A percentile compares a stretch with the other conserved stretches of the same genome.
phyloP scores from a whole-genome alignment of 2,113 vertebrate genomes.

The Baryphthengus martii region DNA sequence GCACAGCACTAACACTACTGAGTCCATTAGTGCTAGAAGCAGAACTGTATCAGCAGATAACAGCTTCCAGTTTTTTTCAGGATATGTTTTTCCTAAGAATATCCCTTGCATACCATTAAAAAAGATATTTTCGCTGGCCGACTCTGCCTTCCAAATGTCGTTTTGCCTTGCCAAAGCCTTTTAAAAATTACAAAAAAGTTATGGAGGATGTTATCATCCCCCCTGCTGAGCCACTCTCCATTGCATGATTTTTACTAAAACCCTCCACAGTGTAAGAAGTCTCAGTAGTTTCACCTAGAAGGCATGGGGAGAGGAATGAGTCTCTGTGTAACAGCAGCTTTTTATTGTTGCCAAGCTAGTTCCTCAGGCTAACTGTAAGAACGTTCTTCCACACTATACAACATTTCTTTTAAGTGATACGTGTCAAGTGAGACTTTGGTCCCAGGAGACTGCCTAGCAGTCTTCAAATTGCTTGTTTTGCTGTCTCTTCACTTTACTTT shows the following conservation, averaged over 20 bases:
- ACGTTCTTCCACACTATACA: constrained; percentile 42
- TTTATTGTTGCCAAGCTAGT: constrained; percentile 49
- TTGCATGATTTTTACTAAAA: constrained; percentile 7
- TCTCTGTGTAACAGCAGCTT: constrained; percentile 31
- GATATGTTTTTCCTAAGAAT: neutral
- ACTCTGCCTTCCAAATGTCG: neutral
- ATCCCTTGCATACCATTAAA: constrained; percentile 1
- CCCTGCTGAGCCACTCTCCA: constrained; percentile 1
- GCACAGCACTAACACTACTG: neutral
- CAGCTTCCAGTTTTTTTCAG: neutral
- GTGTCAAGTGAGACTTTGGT: constrained; percentile 34
- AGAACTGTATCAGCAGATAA: constrained; percentile 17
- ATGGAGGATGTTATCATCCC: neutral
- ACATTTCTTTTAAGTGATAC: constrained; percentile 53
- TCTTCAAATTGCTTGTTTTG: constrained; percentile 44
- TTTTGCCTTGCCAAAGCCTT: neutral
- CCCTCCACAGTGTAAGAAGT: constrained; percentile 25
- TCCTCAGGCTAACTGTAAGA: constrained; percentile 52
- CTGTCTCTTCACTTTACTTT: constrained; percentile 21
- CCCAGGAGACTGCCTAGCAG: constrained; percentile 36
- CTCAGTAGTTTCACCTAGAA: constrained; percentile 35
- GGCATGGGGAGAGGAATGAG: constrained; percentile 48
- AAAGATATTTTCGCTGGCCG: neutral
- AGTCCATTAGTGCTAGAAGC: constrained; percentile 21
- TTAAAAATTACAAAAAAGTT: neutral